These are phyloP conservation scores for western clawed frog (Xenopus tropicalis) DNA, from an alignment of 2,113 vertebrate genomes.

Conservation along the genomic window UCB_Xtro_10.0 CM004444.2:149876001-149876500, in stretches of 20 bases:
- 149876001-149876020: too few species aligned
- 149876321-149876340: constrained; percentile 75
- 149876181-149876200: background rate
- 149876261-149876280: constrained; percentile 53
- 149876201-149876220: constrained; percentile 47
- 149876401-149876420: constrained; percentile 83
- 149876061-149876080: too few species aligned
- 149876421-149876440: constrained; percentile 73
- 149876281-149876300: constrained; percentile 57
- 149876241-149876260: constrained; percentile 52
- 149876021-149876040: too few species aligned
- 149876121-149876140: too few species aligned
- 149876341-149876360: constrained; percentile 79
- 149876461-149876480: constrained; percentile 62
- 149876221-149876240: constrained; percentile 62
- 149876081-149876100: too few species aligned
- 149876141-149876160: too few species aligned
- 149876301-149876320: constrained; percentile 65
- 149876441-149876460: constrained; percentile 79
- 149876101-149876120: too few species aligned
- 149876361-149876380: constrained; percentile 73
- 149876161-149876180: too few species aligned
- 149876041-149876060: too few species aligned
- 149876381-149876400: constrained; percentile 86
- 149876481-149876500: constrained; percentile 9